Evolutionary conservation across 2,888 invertebrate species (phyloP).

Genomic region (Iphiclides podalirius): DNA sequence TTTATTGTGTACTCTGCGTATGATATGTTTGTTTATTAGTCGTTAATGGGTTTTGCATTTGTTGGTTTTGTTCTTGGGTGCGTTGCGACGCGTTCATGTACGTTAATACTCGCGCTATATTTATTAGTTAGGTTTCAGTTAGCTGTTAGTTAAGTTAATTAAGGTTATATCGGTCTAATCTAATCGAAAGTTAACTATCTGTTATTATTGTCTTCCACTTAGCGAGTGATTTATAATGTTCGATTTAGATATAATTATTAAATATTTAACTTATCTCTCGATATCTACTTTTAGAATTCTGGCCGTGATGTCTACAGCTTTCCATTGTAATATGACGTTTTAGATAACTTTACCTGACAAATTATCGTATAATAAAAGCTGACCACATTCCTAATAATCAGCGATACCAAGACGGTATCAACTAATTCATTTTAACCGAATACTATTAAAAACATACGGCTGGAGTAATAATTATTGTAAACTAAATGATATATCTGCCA

Average conservation of each 20-base stretch:
- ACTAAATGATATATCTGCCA: constrained; percentile 2
- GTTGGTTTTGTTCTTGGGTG: constrained; percentile 59
- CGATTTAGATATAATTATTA: constrained; percentile 27
- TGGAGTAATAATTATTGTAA: too few relatives aligned
- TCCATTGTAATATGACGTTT: not conserved
- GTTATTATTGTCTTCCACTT: constrained; percentile 61
- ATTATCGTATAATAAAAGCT: not conserved
- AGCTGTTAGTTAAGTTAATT: constrained; percentile 22
- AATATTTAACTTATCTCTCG: constrained; percentile 14
- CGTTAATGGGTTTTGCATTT: constrained; percentile 40
- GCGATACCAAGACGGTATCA: too few relatives aligned
- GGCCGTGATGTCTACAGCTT: not conserved
- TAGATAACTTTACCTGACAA: too few relatives aligned
- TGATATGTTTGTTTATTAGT: not conserved
- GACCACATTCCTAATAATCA: too few relatives aligned
- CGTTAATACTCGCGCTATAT: constrained; percentile 59
- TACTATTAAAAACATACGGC: too few relatives aligned
- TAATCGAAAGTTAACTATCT: constrained; percentile 43
- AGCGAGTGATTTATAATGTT: constrained; percentile 40
- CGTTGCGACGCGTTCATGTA: constrained; percentile 76
- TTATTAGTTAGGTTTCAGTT: constrained; percentile 34
- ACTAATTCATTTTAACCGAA: too few relatives aligned
- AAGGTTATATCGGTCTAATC: constrained; percentile 25
- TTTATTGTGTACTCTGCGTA: constrained; percentile 24
- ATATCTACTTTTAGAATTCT: not conserved